Base-by-base conservation (phyloP, 2,797 vertebrate species). In the Sebastes taczanowskii region DNA sequence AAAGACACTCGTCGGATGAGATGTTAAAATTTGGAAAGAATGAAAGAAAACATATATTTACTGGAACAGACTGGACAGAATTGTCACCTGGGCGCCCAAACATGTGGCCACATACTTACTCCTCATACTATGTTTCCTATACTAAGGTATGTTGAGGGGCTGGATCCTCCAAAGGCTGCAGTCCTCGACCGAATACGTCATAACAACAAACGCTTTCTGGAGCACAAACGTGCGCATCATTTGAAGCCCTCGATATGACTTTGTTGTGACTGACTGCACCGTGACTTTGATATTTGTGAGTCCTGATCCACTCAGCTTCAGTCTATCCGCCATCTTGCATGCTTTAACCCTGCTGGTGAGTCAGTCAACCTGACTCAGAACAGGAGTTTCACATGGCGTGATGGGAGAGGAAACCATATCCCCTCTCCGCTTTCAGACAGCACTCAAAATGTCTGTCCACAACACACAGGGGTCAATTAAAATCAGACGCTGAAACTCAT, bases 371-470 rank as follows among this genome's bases (percentile, higher is more conserved):
- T 52, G 27, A 69, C 59, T 65, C 56, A 42, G 20, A 66, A 38
- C 38, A 61, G 23, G 27, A 38, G 61, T 56, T 67, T 74, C 58
- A 64, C 18, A 7, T 46, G 32, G 22, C 32, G 22, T 25, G 29
- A 62, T 13, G 11, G 11, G 23, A 60, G 32, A 74, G 61, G 55
- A 77, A 74, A 56, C 73, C 16, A 11, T 61, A 73, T 65, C 52
- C 65, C 18, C n/a, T 46, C 25, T 25, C 9, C 1, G 18, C 53
- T 68, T 64, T 60, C 61, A 73, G 20, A 65, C 62, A 65, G 38
- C 78, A 18, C 64, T 73, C 62, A 34, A 75, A 72, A 78, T 71
- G 22, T 65, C 59, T 68, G 42, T 61, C 64, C 25, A 66, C 27
- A 56, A 65, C 16, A 58, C 35, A 70, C 10, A 11, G n/a, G 8